phyloP scores from a whole-genome alignment of 2,888 invertebrate species.

The Eristalinus aeneus region DNA sequence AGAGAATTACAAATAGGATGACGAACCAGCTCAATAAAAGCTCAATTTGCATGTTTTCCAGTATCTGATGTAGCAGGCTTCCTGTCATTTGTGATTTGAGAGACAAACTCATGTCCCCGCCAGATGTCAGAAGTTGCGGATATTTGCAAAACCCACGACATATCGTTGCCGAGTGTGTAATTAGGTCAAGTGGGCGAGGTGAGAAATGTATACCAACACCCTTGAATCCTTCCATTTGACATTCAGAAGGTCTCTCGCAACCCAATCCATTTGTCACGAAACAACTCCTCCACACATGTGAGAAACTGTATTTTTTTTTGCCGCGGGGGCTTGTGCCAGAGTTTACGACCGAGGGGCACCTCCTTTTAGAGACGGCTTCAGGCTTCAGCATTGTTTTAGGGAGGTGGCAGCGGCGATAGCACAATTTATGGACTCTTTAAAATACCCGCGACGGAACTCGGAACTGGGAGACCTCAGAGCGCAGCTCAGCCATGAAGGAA shows the following conservation, averaged over 20 bases:
- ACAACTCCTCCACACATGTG: constrained; percentile 34
- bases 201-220: constrained; percentile 33
- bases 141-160: neutral
- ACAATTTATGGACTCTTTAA: constrained; percentile 61
- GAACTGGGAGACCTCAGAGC: neutral
- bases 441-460: constrained; percentile 18
- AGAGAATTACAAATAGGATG: neutral
- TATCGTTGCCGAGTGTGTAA: constrained; percentile 23
- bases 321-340: neutral
- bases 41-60: neutral
- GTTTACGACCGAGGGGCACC: constrained; percentile 6
- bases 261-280: constrained; percentile 51
- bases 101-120: no score
- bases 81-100: neutral
- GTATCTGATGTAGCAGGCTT: neutral
- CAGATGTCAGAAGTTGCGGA: no score
- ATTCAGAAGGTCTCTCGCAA: constrained; percentile 38
- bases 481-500: constrained; percentile 36
- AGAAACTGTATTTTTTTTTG: constrained; percentile 23
- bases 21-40: neutral
- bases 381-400: constrained; percentile 10
- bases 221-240: constrained; percentile 61
- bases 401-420: constrained; percentile 23
- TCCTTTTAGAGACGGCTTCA: neutral
- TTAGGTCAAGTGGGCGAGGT: constrained; percentile 69